Evolutionary conservation across 2,113 vertebrate genomes (phyloP).

Genomic region (Stomatorhinus ivindoensis): DNA sequence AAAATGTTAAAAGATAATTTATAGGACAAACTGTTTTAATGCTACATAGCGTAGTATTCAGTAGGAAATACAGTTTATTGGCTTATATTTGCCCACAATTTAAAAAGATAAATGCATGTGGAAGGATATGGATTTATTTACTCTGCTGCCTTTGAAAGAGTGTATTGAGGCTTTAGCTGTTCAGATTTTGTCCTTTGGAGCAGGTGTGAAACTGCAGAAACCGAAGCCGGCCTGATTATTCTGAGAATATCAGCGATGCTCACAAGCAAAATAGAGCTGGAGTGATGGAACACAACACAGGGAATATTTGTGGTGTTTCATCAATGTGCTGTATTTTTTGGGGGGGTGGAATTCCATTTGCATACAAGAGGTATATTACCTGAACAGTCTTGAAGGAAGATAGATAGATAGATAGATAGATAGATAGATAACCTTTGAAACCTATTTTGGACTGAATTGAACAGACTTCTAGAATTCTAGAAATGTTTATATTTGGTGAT

Average conservation of each 20-base stretch:
- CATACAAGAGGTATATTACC: background rate
- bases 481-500: background rate
- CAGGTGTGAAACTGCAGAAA: slow-evolving; percentile 24
- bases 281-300: slow-evolving; percentile 41
- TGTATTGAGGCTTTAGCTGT: background rate
- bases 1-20: background rate
- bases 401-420: too few species aligned
- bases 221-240: slow-evolving; percentile 28
- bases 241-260: background rate
- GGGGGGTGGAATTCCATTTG: background rate
- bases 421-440: too few species aligned
- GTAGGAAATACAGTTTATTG: background rate
- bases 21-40: background rate
- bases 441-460: too few species aligned
- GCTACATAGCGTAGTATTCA: background rate
- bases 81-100: background rate
- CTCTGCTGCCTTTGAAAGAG: background rate
- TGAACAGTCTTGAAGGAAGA: background rate
- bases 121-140: background rate
- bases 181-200: slow-evolving; percentile 53
- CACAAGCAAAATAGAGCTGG: background rate
- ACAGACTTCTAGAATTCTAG: background rate
- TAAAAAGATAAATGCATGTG: background rate
- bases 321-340: background rate
- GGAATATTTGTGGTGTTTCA: slow-evolving; percentile 38